Conservation (phyloP, 2,888 invertebrate species). For the Gasteruption jaculator region DNA sequence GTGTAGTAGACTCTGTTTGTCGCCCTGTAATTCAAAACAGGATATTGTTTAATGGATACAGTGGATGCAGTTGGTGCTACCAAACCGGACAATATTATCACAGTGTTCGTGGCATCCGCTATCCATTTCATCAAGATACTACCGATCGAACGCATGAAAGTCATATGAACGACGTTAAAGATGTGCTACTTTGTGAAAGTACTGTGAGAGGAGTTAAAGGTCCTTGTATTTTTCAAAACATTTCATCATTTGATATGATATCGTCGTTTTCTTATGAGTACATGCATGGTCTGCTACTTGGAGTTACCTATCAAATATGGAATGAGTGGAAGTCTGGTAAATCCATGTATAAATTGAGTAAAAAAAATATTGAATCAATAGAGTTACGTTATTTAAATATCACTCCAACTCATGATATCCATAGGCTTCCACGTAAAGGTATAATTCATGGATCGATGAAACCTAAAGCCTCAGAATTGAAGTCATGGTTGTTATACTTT, state of each 20-base stretch:
- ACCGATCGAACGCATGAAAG: conserved; percentile 11
- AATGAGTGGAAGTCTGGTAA: conserved; percentile 4
- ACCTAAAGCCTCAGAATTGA: conserved; percentile 12
- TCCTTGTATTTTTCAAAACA: not conserved
- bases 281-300: conserved; percentile 7
- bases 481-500: conserved; percentile 10
- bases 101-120: conserved; percentile 2
- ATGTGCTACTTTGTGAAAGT: conserved; percentile 7
- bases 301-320: conserved; percentile 11
- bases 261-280: conserved; percentile 15
- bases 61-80: conserved; percentile 23
- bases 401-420: conserved; percentile 8
- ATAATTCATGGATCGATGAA: conserved; percentile 1
- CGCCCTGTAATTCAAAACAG: conserved; percentile 20
- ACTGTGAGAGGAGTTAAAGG: conserved; percentile 16
- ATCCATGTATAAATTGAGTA: not conserved
- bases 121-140: not conserved
- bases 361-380: conserved; percentile 5
- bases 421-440: conserved; percentile 12
- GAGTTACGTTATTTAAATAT: conserved; percentile 5
- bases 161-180: conserved; percentile 13
- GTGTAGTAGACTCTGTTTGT: conserved; percentile 8
- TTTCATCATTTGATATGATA: conserved; percentile 8
- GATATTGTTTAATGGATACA: conserved; percentile 19
- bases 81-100: conserved; percentile 10